phyloP scores from a whole-genome alignment of 2,113 vertebrate species.

The Engraulis encrasicolus region DNA sequence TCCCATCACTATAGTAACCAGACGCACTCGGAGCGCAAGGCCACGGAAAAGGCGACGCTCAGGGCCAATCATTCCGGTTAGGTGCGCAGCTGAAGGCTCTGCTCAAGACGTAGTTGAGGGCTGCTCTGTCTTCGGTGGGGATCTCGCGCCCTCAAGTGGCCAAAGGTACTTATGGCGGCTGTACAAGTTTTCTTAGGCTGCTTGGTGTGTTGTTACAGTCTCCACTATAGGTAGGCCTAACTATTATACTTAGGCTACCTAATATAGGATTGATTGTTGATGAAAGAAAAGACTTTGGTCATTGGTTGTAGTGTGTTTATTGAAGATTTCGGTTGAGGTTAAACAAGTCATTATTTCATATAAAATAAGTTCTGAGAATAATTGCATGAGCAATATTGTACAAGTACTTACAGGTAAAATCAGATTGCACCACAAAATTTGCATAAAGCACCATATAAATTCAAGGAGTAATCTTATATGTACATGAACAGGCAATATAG shows the following conservation, averaged over 20 bases:
- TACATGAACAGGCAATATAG: not conserved
- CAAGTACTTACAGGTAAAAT: slow-evolving; percentile 14
- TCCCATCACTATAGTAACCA: slow-evolving; percentile 43
- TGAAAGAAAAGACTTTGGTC: not conserved
- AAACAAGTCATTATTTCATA: slow-evolving; percentile 9
- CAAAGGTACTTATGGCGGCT: not conserved
- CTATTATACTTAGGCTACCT: too few species aligned
- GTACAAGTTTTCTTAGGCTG: not conserved
- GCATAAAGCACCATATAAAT: slow-evolving; percentile 11
- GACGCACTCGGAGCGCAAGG: not conserved
- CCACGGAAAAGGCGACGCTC: too few species aligned
- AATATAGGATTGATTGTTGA: too few species aligned
- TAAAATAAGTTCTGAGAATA: slow-evolving; percentile 1
- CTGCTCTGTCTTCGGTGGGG: not conserved
- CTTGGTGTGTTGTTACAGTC: too few species aligned
- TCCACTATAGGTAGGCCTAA: too few species aligned
- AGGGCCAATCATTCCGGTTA: too few species aligned
- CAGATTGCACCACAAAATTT: slow-evolving; percentile 8
- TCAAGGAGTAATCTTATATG: not conserved
- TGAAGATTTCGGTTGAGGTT: not conserved
- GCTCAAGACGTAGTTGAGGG: too few species aligned
- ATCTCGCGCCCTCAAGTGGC: slow-evolving; percentile 41
- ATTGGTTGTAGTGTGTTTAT: not conserved
- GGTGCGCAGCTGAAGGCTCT: too few species aligned
- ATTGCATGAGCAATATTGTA: not conserved